These are phyloP conservation scores for Cerastis rubricosa DNA, from an alignment of 2,888 invertebrate genomes.

Conservation along the genomic window DNA sequence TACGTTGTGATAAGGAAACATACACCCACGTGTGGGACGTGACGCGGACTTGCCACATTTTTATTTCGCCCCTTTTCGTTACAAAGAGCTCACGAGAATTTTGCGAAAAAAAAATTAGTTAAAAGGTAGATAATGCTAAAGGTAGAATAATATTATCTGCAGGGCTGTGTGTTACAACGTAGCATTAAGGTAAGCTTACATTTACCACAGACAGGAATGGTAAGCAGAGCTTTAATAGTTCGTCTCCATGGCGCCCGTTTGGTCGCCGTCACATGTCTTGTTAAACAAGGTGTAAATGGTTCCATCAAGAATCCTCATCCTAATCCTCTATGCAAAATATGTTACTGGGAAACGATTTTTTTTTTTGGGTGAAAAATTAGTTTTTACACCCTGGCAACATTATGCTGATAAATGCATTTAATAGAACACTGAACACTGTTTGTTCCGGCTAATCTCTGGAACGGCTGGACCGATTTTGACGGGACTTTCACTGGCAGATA, in stretches of 20 bases:
- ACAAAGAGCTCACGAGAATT: conserved; percentile 9
- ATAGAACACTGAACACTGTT: too few relatives aligned
- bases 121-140: background rate
- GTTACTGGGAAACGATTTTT: too few relatives aligned
- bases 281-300: background rate
- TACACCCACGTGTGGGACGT: conserved; percentile 23
- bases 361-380: too few relatives aligned
- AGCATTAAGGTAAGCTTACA: background rate
- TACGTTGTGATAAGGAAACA: conserved; percentile 42
- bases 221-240: background rate
- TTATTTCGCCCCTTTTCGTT: conserved; percentile 9
- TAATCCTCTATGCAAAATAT: too few relatives aligned
- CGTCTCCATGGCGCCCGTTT: background rate
- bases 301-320: too few relatives aligned
- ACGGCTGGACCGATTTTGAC: too few relatives aligned
- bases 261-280: background rate
- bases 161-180: background rate
- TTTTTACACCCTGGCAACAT: too few relatives aligned
- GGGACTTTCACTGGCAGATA: too few relatives aligned
- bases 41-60: background rate
- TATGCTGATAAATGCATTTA: too few relatives aligned
- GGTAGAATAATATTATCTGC: background rate
- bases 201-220: background rate
- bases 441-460: too few relatives aligned
- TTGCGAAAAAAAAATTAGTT: background rate